Evolutionary conservation across 2,797 vertebrate species (phyloP).

Genomic region (Scyliorhinus canicula): DNA sequence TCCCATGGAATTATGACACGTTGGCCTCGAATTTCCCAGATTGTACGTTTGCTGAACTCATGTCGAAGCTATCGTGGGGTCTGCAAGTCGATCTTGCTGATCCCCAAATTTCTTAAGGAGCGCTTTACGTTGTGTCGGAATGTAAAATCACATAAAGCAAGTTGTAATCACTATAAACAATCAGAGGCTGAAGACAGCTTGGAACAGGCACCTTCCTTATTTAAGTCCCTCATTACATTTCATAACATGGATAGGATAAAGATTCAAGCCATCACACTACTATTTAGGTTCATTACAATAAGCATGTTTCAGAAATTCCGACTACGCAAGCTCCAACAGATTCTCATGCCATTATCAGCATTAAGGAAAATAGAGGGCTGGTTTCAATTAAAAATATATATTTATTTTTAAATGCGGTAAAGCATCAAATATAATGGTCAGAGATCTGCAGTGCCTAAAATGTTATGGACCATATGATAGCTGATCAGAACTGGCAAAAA

Average conservation of each 20-base stretch:
- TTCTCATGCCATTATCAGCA: neutral
- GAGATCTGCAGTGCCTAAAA: neutral
- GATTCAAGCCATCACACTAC: neutral
- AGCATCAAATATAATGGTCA: neutral
- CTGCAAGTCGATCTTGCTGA: neutral
- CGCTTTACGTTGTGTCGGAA: neutral
- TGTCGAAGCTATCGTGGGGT: no score
- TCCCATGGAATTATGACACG: neutral
- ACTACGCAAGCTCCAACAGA: neutral
- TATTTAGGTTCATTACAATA: neutral
- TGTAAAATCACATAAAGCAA: neutral
- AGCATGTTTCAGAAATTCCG: neutral
- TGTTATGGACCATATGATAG: neutral
- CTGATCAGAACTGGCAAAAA: neutral
- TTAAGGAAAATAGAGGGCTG: neutral
- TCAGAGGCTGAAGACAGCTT: neutral
- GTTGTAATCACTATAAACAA: neutral
- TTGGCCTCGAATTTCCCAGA: neutral
- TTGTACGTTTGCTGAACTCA: neutral
- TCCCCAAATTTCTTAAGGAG: neutral
- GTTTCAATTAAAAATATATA: neutral
- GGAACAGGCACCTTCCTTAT: neutral
- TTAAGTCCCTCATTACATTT: neutral
- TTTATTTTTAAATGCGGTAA: neutral
- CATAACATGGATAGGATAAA: neutral